Base-by-base conservation (phyloP, 2,888 invertebrate genomes). In the Agrotis clavis region DNA sequence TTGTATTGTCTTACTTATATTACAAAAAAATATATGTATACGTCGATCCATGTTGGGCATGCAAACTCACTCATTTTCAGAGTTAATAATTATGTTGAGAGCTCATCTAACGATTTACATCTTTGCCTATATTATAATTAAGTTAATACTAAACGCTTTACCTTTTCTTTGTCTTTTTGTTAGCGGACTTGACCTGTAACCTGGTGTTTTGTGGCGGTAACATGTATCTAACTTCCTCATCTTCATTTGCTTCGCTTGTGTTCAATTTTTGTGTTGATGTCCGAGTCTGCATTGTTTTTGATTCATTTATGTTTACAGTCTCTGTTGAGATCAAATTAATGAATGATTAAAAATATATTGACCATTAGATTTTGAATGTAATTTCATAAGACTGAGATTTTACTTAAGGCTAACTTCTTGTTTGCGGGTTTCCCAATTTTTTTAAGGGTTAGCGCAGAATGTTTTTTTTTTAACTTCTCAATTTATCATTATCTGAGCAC, bases 161-260 rank as follows among this genome's bases (percentile, higher is more conserved):
- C 86, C 74, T 80, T 86, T 77, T 84, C 82, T 77, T 82, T 62
- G 64, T 67, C 5, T 77, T 78, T 51, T 81, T 75, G 64, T 59
- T 21, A 63, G 78, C 35, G 7, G 78, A 41, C 18, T 67, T 79
- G 9, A 53, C n/a, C 2, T 59, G 41, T 18, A 21, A 71, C n/a
- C 64, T 69, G n/a, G 16, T 77, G 5, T 0, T 65, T 60, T 53
- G 75, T 18, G 89, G 86, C 3, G 90, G 89, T 14, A 90, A 71
- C 89, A 87, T 90, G 71, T 88, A 90, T 18, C 77, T 80, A 9
- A 74, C 69, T 48, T 84, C 73, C 21, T 87, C 77, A 1, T 84
- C 79, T 16, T 84, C 76, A 16, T 81, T 61, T 11, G 13, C 25
- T 11, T 14, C n/a, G 57, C 64, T 83, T 7, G 53, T 30, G 19